Percentiles rank a stretch among this genome's conserved stretches.
phyloP scores from a whole-genome alignment of 2,797 vertebrate species.

The Gephyroberyx darwinii region DNA sequence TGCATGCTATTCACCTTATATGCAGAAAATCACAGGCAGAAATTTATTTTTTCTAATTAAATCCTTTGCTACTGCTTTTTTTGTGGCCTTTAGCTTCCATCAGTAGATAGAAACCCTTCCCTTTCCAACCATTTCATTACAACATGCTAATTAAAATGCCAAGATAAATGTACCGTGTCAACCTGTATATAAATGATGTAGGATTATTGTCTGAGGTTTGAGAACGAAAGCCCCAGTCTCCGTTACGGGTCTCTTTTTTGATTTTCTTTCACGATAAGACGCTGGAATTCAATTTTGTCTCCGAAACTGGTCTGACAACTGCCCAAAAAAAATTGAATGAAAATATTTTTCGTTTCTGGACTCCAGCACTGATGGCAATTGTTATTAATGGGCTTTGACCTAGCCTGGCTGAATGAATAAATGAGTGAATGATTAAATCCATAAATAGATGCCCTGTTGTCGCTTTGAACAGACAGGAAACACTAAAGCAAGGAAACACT shows the following conservation, averaged over 20 bases:
- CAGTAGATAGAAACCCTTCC: too few species aligned
- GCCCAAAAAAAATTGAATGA: too few species aligned
- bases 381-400: background rate
- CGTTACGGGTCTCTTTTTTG: too few species aligned
- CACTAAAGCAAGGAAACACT: background rate
- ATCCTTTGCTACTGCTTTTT: too few species aligned
- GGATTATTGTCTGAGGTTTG: background rate
- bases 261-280: too few species aligned
- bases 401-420: background rate
- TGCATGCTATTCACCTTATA: background rate
- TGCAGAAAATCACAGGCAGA: too few species aligned
- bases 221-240: background rate
- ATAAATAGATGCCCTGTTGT: slow-evolving; percentile 6
- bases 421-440: slow-evolving; percentile 21
- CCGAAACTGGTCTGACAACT: too few species aligned
- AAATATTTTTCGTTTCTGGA: too few species aligned
- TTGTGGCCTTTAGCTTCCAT: too few species aligned
- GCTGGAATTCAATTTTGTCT: too few species aligned
- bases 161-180: background rate
- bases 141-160: background rate
- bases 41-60: too few species aligned
- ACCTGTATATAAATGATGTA: background rate
- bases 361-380: too few species aligned
- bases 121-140: background rate
- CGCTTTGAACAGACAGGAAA: background rate